These are phyloP conservation scores for Coenonympha arcania DNA, from an alignment of 2,888 invertebrate species.

Conservation along the genomic window DNA sequence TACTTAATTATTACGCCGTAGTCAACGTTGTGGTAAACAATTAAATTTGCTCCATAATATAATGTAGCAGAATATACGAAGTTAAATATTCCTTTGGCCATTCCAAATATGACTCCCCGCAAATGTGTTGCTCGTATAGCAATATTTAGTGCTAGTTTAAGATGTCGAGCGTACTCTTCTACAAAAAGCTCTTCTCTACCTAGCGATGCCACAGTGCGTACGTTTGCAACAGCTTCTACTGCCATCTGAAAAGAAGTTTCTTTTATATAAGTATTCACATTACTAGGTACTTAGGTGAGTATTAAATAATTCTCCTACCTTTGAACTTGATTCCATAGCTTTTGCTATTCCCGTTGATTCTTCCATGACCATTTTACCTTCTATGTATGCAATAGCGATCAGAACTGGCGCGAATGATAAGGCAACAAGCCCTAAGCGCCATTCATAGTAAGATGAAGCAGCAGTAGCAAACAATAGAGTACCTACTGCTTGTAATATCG, in stretches of 20 bases:
- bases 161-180: conserved; percentile 73
- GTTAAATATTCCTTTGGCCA: conserved; percentile 80
- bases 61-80: conserved; percentile 81
- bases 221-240: conserved; percentile 84
- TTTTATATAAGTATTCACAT: background rate
- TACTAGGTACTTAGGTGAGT: too few relatives aligned
- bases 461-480: conserved; percentile 78
- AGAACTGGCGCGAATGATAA: conserved; percentile 82
- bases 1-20: conserved; percentile 81
- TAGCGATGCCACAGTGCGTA: conserved; percentile 83
- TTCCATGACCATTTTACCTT: conserved; percentile 77
- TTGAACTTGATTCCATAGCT: conserved; percentile 81
- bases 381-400: conserved; percentile 77
- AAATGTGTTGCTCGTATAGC: conserved; percentile 77
- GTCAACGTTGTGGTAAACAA: conserved; percentile 71
- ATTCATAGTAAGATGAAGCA: conserved; percentile 80
- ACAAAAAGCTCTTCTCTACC: conserved; percentile 81
- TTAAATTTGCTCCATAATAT: conserved; percentile 81
- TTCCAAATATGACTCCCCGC: conserved; percentile 80
- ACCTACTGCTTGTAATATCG: conserved; percentile 81
- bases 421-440: conserved; percentile 82
- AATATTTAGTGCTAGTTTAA: conserved; percentile 74
- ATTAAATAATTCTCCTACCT: too few relatives aligned
- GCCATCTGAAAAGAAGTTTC: conserved; percentile 67
- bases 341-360: conserved; percentile 79